Evolutionary conservation across 2,888 invertebrate species (phyloP).

Genomic region (Spicauda simplicius): DNA sequence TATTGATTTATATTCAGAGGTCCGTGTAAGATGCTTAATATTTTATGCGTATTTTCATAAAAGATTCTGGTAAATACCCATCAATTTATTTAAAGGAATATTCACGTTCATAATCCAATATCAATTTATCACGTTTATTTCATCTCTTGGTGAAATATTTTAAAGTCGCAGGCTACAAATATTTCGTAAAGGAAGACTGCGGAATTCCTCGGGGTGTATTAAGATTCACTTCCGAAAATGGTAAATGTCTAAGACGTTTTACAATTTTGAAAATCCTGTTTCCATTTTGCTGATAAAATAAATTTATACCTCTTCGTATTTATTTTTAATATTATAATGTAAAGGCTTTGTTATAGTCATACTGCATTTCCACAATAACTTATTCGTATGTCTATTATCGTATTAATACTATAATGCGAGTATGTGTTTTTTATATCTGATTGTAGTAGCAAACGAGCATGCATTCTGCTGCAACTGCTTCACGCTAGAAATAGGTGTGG

Average conservation of each 20-base stretch:
- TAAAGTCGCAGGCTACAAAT: neutral
- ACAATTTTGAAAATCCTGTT: neutral
- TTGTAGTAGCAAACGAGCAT: too few relatives aligned
- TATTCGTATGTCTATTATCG: too few relatives aligned
- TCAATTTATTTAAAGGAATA: neutral
- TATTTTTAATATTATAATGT: neutral
- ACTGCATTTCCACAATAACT: too few relatives aligned
- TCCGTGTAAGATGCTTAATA: too few relatives aligned
- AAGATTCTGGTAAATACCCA: too few relatives aligned
- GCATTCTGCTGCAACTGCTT: too few relatives aligned
- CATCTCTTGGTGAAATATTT: conserved; percentile 9
- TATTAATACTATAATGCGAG: too few relatives aligned
- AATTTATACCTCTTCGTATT: neutral
- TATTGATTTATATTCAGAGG: too few relatives aligned
- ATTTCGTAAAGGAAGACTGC: conserved; percentile 10
- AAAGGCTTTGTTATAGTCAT: too few relatives aligned
- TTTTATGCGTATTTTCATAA: too few relatives aligned
- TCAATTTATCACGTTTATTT: neutral
- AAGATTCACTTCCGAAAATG: conserved; percentile 30
- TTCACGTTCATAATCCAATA: neutral
- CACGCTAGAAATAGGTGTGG: too few relatives aligned
- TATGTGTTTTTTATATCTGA: too few relatives aligned
- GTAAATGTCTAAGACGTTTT: conserved; percentile 15
- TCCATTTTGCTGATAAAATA: neutral
- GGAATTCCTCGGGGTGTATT: conserved; percentile 26